Base-by-base conservation (phyloP, 2,888 invertebrate species). In the Punctoribates punctum region DNA sequence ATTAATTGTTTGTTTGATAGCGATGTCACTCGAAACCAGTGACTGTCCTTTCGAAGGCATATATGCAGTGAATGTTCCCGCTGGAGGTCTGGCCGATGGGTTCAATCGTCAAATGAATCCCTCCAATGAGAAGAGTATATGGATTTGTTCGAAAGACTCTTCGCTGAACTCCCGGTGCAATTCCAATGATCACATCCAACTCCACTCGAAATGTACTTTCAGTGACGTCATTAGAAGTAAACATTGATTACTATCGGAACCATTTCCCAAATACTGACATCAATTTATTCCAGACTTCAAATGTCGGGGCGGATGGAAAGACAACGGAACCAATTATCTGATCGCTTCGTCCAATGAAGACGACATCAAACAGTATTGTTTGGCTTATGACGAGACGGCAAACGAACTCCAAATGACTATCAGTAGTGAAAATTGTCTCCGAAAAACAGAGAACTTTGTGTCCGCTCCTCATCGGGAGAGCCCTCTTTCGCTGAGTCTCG, bases 281-380 rank as follows among this genome's bases (percentile, higher is more conserved):
- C 8, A 11, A 46, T 46, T 46, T 46, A 46, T 11, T 73, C n/a
- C n/a, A 81, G 81, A 79, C 72, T 81, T 80, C 73, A 80, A 81
- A 27, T 81, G 81, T 73, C 79, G 79, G 15, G 81, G 81, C 11
- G 80, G 80, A 70, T 81, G 81, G 81, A 79, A 80, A 77, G 81
- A 81, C 74, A 81, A 81, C 54, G 81, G 80, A 48, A 80, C 81
- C 11, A 79, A 80, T 72, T 81, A 79, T 60, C 78, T 81, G 65
- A 80, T 81, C 46, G 80, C 77, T 17, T 76, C 79, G n/a, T 77
- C 77, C 70, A 77, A 77, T 20, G 74, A 78, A 38, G 70, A 78
- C 15, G 38, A 42, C 23, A 73, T 54, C 13, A 34, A 42, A 17
- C 67, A 75, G 34, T 73, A 72, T 38, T 78, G 77, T 67, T 72